Conservation (phyloP, 1,140 invertebrate species). For the Oreohelix idahoensis region DNA sequence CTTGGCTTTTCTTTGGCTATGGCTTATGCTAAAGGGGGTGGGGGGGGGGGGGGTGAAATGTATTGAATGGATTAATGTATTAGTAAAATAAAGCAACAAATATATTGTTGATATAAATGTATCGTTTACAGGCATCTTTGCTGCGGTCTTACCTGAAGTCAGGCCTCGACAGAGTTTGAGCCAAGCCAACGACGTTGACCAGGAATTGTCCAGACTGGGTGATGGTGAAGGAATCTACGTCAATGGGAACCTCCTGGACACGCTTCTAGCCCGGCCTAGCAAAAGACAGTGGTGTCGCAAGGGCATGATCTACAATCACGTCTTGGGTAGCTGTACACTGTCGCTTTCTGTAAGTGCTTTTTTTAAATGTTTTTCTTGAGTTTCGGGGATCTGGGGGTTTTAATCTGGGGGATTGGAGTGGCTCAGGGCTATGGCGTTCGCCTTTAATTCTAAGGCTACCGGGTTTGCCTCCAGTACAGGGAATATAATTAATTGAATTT, state of each 20-base stretch:
- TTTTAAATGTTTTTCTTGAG: background rate
- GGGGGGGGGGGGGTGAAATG: no score
- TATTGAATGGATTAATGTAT: no score
- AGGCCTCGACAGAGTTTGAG: background rate
- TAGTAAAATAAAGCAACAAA: no score
- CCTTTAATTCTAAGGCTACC: no score
- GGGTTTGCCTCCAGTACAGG: no score
- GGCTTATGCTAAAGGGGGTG: no score
- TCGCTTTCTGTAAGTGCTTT: constrained; percentile 38
- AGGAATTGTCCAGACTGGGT: background rate
- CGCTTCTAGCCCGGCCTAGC: constrained; percentile 26
- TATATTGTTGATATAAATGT: background rate
- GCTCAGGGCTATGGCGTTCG: no score
- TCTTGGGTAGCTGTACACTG: constrained; percentile 34
- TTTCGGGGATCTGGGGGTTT: no score
- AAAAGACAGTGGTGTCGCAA: constrained; percentile 44
- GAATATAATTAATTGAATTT: no score
- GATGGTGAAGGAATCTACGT: background rate
- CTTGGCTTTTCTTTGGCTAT: no score
- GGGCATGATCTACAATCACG: constrained; percentile 42
- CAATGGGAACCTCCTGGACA: constrained; percentile 17
- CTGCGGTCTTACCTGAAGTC: background rate
- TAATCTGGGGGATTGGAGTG: no score
- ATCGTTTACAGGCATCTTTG: background rate
- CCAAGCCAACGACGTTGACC: background rate